phyloP scores from a whole-genome alignment of 2,888 invertebrate species.

The Toxonevra muliebris region DNA sequence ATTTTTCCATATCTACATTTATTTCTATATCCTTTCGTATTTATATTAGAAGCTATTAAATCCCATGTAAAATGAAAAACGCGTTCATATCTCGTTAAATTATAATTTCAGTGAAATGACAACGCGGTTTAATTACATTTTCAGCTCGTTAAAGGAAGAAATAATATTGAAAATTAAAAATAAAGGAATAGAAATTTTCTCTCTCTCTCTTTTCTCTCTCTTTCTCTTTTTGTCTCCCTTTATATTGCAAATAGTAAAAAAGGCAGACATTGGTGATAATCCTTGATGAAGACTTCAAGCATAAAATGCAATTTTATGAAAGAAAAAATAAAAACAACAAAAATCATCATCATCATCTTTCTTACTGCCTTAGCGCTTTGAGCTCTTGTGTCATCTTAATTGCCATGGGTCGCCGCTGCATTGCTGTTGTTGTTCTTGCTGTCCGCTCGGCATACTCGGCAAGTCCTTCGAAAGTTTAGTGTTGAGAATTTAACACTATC shows the following conservation, averaged over 20 bases:
- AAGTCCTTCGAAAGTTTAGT: slow-evolving; percentile 1
- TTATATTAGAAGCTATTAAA: no score
- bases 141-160: slow-evolving; percentile 39
- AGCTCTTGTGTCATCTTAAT: neutral
- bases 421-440: slow-evolving; percentile 1
- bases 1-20: no score
- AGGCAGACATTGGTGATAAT: neutral
- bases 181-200: slow-evolving; percentile 17
- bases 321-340: no score
- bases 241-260: slow-evolving; percentile 1
- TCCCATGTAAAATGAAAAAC: neutral
- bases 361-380: neutral
- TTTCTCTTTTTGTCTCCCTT: neutral
- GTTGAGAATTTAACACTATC: no score
- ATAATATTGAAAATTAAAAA: neutral
- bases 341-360: slow-evolving; percentile 1
- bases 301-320: slow-evolving; percentile 25
- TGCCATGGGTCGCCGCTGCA: neutral
- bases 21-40: no score
- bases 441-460: neutral
- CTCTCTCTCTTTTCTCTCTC: neutral
- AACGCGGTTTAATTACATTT: slow-evolving; percentile 57
- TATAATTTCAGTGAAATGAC: slow-evolving; percentile 43
- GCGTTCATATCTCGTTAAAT: neutral
- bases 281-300: slow-evolving; percentile 17